Percentiles rank a stretch among this genome's conserved stretches.
These are phyloP conservation scores for Paguma larvata DNA, from an alignment of 2,797 vertebrate genomes.

Conservation along the genomic window DNA sequence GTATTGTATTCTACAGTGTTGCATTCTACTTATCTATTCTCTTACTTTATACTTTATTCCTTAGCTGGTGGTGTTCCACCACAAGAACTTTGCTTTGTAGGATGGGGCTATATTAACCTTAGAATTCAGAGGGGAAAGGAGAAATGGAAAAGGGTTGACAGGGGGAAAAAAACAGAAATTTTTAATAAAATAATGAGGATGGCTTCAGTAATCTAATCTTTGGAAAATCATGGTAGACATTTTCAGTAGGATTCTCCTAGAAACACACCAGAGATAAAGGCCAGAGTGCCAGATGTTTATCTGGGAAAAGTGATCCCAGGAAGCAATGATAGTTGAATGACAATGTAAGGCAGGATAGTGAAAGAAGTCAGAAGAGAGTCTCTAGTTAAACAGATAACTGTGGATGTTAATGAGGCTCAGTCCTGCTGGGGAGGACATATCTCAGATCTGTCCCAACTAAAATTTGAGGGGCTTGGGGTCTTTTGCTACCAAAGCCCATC, in stretches of 20 bases:
- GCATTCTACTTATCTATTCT: neutral
- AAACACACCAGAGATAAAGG: neutral
- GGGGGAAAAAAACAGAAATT: neutral
- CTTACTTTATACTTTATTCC: slow-evolving; percentile 15
- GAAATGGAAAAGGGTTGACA: neutral
- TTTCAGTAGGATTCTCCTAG: neutral
- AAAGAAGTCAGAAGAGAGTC: neutral
- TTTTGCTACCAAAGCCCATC: neutral
- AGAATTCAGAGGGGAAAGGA: neutral
- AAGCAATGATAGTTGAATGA: neutral
- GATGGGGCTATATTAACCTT: neutral
- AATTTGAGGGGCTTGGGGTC: neutral
- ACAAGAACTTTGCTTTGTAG: neutral
- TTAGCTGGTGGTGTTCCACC: neutral
- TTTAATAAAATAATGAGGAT: slow-evolving; percentile 14
- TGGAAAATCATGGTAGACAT: neutral
- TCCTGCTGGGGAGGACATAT: neutral
- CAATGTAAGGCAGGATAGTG: neutral
- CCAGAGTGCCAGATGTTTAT: neutral
- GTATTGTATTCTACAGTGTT: neutral
- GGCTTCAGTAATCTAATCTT: neutral
- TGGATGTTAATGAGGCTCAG: accelerated
- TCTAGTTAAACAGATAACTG: neutral
- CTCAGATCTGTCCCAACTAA: neutral
- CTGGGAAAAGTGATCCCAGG: neutral